Base-by-base conservation (phyloP, 2,797 vertebrate species). In the Neosilurus mollespiculum region DNA sequence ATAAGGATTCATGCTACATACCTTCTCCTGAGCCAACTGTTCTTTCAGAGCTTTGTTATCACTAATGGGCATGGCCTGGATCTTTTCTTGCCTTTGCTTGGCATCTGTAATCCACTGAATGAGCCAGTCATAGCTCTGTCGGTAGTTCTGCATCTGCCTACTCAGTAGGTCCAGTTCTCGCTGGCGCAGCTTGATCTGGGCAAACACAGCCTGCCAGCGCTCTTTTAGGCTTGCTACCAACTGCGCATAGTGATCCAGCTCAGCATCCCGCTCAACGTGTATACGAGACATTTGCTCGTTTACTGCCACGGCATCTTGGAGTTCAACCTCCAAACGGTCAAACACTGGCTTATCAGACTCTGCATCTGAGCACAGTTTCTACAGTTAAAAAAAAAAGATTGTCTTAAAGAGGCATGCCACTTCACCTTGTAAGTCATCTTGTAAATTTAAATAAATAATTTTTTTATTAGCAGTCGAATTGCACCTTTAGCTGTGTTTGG, bases 11-110 rank as follows among this genome's bases (percentile, higher is more conserved):
- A 61, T 77, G 30, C 9, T 26, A 24, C 24, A 59, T 91, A 98
- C 97, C 97, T 97, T 96, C 92, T 98, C 96, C 87, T 95, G 94
- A 20, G 90, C 92, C 87, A 99, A 94, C 82, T 98, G 97, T 85
- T 97, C 93, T 62, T 91, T 91, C 62, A 97, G 95, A 0, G 91
- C 89, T 87, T 78, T 91, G 92, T 92, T 92, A 89, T 93, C 87
- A 0, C 94, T 90, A 73, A 97, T 86, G 0, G 96, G 94, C 86
- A 95, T 89, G 0, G 95, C 94, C 72, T 99, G 97, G 81, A 98
- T 94, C 80, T 90, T 90, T 87, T 97, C 96, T 92, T 99, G 98
- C 65, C 93, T 92, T 88, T 87, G 91, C 81, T 92, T 93, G 12
- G 96, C 96, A 0, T 97, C 96, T 1, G 58, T 85, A 2, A 96